Conservation (phyloP, 2,113 vertebrate species). For the Sigmodon hispidus region DNA sequence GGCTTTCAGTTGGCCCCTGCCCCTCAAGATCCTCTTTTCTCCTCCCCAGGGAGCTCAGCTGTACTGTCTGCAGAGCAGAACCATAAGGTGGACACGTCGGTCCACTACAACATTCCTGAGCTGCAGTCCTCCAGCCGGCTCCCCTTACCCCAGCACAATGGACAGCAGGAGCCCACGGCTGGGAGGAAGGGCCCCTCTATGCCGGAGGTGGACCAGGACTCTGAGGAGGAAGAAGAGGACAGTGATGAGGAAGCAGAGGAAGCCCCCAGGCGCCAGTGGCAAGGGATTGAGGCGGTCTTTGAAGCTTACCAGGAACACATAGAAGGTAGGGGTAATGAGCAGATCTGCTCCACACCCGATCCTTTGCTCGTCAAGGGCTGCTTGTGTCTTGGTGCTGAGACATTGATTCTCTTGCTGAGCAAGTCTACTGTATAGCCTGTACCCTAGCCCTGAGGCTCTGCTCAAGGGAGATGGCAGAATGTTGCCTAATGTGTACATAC, state of each 20-base stretch:
- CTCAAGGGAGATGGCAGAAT: background rate
- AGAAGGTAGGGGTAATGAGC: constrained; percentile 88
- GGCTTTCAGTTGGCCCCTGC: background rate
- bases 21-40: background rate
- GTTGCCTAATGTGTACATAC: no score
- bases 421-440: background rate
- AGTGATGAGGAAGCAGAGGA: constrained; percentile 85
- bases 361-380: background rate
- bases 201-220: constrained; percentile 87
- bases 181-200: constrained; percentile 81
- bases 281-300: constrained; percentile 97
- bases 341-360: rapidly evolving
- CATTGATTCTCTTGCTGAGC: background rate
- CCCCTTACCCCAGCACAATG: constrained; percentile 89
- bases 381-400: background rate
- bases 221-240: constrained; percentile 87
- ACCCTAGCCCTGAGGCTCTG: background rate
- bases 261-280: constrained; percentile 91
- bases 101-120: constrained; percentile 99
- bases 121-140: constrained; percentile 88
- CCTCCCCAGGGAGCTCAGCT: constrained; percentile 83
- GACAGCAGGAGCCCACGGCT: constrained; percentile 88
- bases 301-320: constrained; percentile 98
- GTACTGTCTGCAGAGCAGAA: constrained; percentile 90
- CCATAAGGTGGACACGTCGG: constrained; percentile 92